These are phyloP conservation scores for Crambe crambe DNA, from an alignment of 37 sponge, comb jelly and placozoan genomes.

Conservation along the genomic window DNA sequence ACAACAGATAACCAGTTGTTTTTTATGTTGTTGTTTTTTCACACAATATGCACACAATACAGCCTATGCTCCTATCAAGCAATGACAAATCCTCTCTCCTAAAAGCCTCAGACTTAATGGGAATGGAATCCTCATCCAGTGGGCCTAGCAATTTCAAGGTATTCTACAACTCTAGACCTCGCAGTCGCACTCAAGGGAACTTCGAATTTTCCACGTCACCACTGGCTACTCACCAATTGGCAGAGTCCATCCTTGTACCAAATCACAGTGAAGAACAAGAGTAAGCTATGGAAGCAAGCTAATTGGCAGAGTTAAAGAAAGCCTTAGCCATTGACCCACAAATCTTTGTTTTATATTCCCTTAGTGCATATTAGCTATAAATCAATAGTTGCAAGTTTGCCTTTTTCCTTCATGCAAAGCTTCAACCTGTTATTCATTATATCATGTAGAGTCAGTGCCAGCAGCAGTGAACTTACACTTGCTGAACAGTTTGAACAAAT, in stretches of 20 bases:
- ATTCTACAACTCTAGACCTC: conserved; percentile 23
- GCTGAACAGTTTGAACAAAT: conserved; percentile 56
- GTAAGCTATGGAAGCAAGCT: too few relatives aligned
- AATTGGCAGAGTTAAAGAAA: too few relatives aligned
- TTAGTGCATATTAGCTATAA: too few relatives aligned
- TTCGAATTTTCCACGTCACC: background rate
- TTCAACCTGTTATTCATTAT: background rate
- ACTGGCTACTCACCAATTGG: background rate
- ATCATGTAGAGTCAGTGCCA: background rate
- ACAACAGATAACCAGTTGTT: too few relatives aligned
- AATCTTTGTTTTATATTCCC: too few relatives aligned
- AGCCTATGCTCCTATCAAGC: too few relatives aligned
- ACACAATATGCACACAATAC: too few relatives aligned
- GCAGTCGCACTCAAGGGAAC: background rate
- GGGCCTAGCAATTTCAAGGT: conserved; percentile 29
- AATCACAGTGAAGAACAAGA: background rate
- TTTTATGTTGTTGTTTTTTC: too few relatives aligned
- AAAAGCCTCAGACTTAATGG: conserved; percentile 35
- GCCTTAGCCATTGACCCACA: too few relatives aligned
- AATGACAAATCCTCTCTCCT: conserved; percentile 35
- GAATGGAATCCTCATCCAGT: conserved; percentile 8
- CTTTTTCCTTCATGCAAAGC: too few relatives aligned
- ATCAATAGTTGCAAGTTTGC: too few relatives aligned
- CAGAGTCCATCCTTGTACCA: background rate
- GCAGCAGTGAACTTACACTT: conserved; percentile 22